Conservation (phyloP, 1,140 invertebrate species). For the Drosophila jambulina region DNA sequence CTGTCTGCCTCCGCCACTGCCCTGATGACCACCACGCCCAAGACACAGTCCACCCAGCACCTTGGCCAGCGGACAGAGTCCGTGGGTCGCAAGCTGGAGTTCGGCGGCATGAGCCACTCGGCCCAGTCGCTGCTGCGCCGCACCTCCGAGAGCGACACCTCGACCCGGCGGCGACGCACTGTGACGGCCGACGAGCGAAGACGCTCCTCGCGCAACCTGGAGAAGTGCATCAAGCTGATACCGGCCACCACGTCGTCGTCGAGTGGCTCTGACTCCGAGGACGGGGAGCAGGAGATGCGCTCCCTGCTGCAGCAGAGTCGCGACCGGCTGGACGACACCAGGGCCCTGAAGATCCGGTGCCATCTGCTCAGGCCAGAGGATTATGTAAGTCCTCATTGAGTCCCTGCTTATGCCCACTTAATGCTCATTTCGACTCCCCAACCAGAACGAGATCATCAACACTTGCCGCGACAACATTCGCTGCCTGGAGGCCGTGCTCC, state of each 20-base stretch:
- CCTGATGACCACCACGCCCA: slow-evolving; percentile 69
- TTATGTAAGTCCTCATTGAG: slow-evolving; percentile 71
- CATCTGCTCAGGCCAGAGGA: slow-evolving; percentile 83
- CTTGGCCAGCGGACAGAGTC: slow-evolving; percentile 50
- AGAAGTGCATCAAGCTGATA: slow-evolving; percentile 79
- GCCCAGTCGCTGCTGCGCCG: slow-evolving; percentile 74
- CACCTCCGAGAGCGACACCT: slow-evolving; percentile 83
- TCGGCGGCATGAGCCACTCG: slow-evolving; percentile 81
- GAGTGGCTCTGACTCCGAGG: slow-evolving; percentile 73
- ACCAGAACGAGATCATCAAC: slow-evolving; percentile 90
- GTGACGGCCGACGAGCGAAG: slow-evolving; percentile 76
- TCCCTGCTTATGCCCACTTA: slow-evolving; percentile 1
- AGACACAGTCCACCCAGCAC: slow-evolving; percentile 43
- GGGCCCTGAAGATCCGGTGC: slow-evolving; percentile 80
- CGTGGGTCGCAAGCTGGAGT: slow-evolving; percentile 78
- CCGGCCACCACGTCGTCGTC: slow-evolving; percentile 71
- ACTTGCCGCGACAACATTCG: slow-evolving; percentile 91
- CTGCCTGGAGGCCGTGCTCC: slow-evolving; percentile 88
- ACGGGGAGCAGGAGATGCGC: slow-evolving; percentile 83
- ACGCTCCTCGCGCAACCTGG: slow-evolving; percentile 77
- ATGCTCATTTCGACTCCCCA: neutral
- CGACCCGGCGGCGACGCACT: slow-evolving; percentile 74
- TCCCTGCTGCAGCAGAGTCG: slow-evolving; percentile 76
- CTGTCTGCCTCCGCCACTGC: slow-evolving; percentile 74
- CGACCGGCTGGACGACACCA: slow-evolving; percentile 77